Percentiles rank a stretch among this genome's conserved stretches.
These are phyloP conservation scores for Dufourea novaeangliae DNA, from an alignment of 1,140 invertebrate species.

Conservation along the genomic window DNA sequence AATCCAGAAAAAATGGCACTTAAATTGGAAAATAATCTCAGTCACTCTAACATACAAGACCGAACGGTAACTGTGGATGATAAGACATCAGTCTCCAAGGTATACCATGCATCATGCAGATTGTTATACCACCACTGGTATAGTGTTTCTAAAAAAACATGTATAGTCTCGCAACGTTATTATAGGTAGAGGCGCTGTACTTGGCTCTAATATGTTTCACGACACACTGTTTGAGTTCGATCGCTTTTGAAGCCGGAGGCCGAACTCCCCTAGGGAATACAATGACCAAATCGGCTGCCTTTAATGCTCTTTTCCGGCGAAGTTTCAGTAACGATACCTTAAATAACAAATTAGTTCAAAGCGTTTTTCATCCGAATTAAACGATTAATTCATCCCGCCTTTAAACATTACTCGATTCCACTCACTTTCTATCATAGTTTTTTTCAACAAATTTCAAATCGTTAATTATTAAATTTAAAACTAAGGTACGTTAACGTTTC, in stretches of 20 bases:
- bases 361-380: too few species aligned
- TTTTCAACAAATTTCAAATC: too few species aligned
- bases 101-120: background rate
- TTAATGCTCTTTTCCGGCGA: conserved; percentile 67
- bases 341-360: background rate
- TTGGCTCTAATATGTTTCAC: conserved; percentile 63
- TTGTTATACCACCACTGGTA: background rate
- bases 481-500: too few species aligned
- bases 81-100: conserved; percentile 28
- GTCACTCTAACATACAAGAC: background rate
- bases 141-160: background rate
- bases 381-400: too few species aligned
- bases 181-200: conserved; percentile 62
- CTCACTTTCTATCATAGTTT: too few species aligned
- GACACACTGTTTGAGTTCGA: conserved; percentile 65
- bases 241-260: conserved; percentile 61
- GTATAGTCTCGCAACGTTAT: conserved; percentile 6
- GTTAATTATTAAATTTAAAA: too few species aligned
- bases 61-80: background rate
- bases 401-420: too few species aligned
- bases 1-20: background rate
- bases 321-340: conserved; percentile 64
- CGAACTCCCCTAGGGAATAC: conserved; percentile 57
- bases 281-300: conserved; percentile 59
- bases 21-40: conserved; percentile 13